Base-by-base conservation (phyloP, 2,797 vertebrate genomes). In the Karalla daura region DNA sequence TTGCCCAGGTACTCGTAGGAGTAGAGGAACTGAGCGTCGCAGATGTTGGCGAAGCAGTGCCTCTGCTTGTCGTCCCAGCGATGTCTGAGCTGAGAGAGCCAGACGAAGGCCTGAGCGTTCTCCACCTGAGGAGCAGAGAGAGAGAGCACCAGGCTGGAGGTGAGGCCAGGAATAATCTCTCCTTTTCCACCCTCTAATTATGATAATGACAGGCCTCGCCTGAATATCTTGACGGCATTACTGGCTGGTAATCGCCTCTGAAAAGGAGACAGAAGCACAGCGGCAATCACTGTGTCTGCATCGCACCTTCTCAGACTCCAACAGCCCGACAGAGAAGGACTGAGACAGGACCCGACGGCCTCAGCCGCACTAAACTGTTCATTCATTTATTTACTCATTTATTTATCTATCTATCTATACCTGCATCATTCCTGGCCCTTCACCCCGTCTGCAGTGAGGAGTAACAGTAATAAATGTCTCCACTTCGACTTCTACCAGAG, bases 1-100 rank as follows among this genome's bases (percentile, higher is more conserved):
- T 99, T 99, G 75, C 98, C 98, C 69, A 99, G 93, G 79, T 99
- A 99, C 76, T 99, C 97, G 0, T 99, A 99, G 43, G 92, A 96
- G 86, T 98, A 99, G 0, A 94, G 88, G 76, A 99, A 99, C 87
- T 95, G 95, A 1, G 98, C 97, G 0, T 99, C 97, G 0, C 98
- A 99, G 86, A 99, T 99, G 89, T 96, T 95, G 64, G 95, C 95
- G 36, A 93, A 95, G 86, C 98, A 99, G 62, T 98, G 97, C 51
- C 83, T 94, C 58, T 95, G 92, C 60, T 91, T 91, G 15, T 98
- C 97, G 0, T 92, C 88, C 97, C 98, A 99, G 1, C 94, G 92
- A 79, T 99, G 97, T 18, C 98, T 92, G 23, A 99, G 92, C 91
- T 99, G 98, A 0, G 96, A 97, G 54, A 98, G 92, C 98, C 98